phyloP scores from a whole-genome alignment of 2,797 vertebrate species.

The Phrynocephalus forsythii region DNA sequence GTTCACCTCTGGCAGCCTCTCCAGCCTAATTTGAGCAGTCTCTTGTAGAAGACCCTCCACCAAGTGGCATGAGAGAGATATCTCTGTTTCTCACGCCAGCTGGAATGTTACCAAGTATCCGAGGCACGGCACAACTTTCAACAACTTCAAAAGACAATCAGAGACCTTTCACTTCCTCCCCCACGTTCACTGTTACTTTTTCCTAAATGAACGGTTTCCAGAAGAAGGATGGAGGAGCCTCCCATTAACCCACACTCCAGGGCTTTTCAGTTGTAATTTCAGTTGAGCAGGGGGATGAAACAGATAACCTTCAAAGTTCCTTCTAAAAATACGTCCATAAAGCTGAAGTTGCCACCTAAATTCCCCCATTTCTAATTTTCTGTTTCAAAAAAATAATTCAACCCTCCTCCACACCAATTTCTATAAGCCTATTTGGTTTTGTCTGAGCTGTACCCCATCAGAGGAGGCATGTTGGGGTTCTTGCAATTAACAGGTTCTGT shows the following conservation, averaged over 20 bases:
- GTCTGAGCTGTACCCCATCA: background rate
- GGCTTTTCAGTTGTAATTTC: background rate
- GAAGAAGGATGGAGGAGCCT: background rate
- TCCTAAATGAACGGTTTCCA: background rate
- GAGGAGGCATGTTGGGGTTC: background rate
- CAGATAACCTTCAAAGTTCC: background rate
- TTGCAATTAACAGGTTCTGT: background rate
- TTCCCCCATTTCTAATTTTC: too few relatives aligned
- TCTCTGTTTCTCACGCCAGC: conserved; percentile 23
- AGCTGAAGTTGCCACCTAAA: background rate
- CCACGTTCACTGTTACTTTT: background rate
- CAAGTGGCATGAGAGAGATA: conserved; percentile 43
- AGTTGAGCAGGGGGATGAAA: background rate
- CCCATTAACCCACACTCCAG: too few relatives aligned
- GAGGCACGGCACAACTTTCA: conserved; percentile 43
- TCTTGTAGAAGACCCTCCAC: conserved; percentile 1
- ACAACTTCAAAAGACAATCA: conserved; percentile 27
- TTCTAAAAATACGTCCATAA: background rate
- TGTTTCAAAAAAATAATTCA: background rate
- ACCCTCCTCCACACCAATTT: background rate
- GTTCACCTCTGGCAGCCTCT: conserved; percentile 20
- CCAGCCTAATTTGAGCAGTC: conserved; percentile 17
- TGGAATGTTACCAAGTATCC: conserved; percentile 26
- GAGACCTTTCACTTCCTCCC: conserved; percentile 24
- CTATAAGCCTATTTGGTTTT: background rate